Percentiles rank a stretch among this genome's conserved stretches.
Conservation (phyloP, 2,113 vertebrate species). For the Mellivora capensis region DNA sequence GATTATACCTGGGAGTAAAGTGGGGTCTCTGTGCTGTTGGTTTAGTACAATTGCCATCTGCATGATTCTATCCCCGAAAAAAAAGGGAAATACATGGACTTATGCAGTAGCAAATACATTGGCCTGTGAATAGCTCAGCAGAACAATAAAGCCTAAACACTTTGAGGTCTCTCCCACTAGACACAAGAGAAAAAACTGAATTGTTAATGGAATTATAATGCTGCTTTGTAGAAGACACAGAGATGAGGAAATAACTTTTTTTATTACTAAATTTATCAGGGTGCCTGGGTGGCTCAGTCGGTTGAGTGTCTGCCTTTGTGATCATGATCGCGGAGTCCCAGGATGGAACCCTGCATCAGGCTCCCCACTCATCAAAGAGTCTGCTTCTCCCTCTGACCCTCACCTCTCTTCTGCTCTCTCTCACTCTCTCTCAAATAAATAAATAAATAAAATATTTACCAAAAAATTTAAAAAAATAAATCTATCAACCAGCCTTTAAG, state of each 20-base stretch:
- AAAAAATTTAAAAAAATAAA: no score
- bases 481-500: background rate
- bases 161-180: background rate
- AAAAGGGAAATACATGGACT: rapidly evolving
- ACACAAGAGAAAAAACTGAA: background rate
- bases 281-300: no score
- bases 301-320: no score
- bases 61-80: no score
- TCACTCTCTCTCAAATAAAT: no score
- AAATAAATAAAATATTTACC: no score
- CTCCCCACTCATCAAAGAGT: no score
- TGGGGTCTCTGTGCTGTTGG: background rate
- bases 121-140: background rate
- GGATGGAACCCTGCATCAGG: no score
- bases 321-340: no score
- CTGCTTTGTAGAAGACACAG: background rate
- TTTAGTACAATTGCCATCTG: no score
- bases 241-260: background rate
- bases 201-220: background rate
- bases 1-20: background rate
- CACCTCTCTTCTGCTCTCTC: no score
- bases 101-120: rapidly evolving
- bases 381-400: no score
- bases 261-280: background rate
- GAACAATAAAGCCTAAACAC: background rate